A percentile compares a stretch with the other conserved stretches of the same genome.
Evolutionary conservation across 2,888 invertebrate species (phyloP).

Genomic region (Epinotia brunnichana): DNA sequence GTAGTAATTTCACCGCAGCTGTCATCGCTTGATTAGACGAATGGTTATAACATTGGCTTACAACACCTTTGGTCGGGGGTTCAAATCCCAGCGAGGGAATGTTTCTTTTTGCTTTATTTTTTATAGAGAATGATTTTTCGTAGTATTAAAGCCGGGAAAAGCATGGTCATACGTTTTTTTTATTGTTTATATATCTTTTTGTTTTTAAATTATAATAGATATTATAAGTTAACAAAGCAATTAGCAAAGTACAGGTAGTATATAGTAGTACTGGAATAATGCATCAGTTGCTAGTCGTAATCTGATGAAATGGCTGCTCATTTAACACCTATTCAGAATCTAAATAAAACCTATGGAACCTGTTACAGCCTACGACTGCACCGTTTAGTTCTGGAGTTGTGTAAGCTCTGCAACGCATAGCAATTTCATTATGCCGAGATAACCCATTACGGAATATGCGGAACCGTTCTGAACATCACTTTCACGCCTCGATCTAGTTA

Average conservation of each 20-base stretch:
- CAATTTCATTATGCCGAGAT: conserved; percentile 36
- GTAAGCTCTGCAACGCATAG: conserved; percentile 34
- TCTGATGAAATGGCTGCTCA: conserved; percentile 21
- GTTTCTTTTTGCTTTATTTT: too few relatives aligned
- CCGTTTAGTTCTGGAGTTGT: conserved; percentile 32
- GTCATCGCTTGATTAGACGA: too few relatives aligned
- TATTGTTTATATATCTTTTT: too few relatives aligned
- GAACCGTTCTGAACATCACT: conserved; percentile 34
- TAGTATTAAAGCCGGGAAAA: too few relatives aligned
- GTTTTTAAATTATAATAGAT: too few relatives aligned
- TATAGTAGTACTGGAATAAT: not conserved
- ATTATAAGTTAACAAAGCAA: not conserved
- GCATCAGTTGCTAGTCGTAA: not conserved
- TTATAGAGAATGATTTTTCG: too few relatives aligned
- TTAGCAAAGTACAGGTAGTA: not conserved
- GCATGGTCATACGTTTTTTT: too few relatives aligned
- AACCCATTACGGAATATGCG: conserved; percentile 40
- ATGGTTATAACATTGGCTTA: too few relatives aligned
- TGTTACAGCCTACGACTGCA: conserved; percentile 21
- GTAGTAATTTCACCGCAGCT: too few relatives aligned
- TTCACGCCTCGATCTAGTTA: conserved; percentile 35
- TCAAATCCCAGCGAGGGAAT: too few relatives aligned
- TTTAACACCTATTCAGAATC: conserved; percentile 23
- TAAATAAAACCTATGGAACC: conserved; percentile 33
- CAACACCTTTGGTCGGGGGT: too few relatives aligned